Evolutionary conservation across 2,113 vertebrate genomes (phyloP).

Genomic region (Catharus minimus): DNA sequence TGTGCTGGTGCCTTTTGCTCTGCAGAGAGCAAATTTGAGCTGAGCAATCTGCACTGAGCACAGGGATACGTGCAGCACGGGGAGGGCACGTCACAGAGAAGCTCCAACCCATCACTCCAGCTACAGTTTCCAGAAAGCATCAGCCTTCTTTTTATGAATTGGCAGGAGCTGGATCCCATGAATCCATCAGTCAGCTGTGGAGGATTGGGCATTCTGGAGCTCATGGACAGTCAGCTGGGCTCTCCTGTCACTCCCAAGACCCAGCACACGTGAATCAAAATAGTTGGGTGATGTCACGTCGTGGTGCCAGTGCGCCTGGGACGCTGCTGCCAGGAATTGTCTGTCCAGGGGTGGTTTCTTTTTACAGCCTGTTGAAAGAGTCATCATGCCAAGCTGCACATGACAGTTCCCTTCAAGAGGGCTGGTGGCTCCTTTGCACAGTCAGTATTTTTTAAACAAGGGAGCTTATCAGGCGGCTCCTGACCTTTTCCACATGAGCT

Average conservation of each 20-base stretch:
- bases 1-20: background rate
- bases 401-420: conserved; percentile 63
- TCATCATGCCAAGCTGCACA: conserved; percentile 83
- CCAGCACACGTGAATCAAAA: conserved; percentile 76
- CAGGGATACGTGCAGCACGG: fast-evolving
- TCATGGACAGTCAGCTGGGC: conserved; percentile 24
- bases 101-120: background rate
- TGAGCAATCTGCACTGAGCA: background rate
- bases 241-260: conserved; percentile 13
- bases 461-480: conserved; percentile 1
- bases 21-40: background rate
- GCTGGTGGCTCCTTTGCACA: conserved; percentile 5
- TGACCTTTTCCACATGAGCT: conserved; percentile 58
- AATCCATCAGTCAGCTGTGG: background rate
- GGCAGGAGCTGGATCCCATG: background rate
- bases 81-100: background rate
- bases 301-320: conserved; percentile 59
- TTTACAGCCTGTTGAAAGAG: conserved; percentile 92
- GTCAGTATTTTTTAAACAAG: conserved; percentile 22
- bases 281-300: conserved; percentile 82
- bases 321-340: conserved; percentile 76
- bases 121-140: background rate
- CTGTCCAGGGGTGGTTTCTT: conserved; percentile 80
- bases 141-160: background rate
- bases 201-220: fast-evolving